phyloP scores from a whole-genome alignment of 37 sponge, comb jelly and placozoan genomes.

The Spongilla lacustris region DNA sequence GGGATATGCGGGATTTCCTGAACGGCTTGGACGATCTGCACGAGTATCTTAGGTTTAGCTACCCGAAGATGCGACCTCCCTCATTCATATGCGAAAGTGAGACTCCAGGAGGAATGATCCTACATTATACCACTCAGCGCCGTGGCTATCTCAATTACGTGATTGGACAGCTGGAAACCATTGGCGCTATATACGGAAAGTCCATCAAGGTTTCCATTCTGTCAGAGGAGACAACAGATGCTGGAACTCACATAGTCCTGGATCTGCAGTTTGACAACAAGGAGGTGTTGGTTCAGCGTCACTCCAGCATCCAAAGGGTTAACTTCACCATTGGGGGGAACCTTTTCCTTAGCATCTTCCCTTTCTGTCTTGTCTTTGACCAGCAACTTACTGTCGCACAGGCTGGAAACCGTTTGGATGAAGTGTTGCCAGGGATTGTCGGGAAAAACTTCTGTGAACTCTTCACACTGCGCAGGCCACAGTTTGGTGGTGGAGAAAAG shows the following conservation, averaged over 20 bases:
- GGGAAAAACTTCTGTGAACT: neutral
- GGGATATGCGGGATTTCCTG: slow-evolving; percentile 66
- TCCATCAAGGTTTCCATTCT: slow-evolving; percentile 16
- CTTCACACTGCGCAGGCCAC: slow-evolving; percentile 37
- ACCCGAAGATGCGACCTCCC: slow-evolving; percentile 71
- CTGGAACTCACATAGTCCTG: slow-evolving; percentile 37
- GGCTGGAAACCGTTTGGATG: slow-evolving; percentile 37
- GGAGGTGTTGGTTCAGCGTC: slow-evolving; percentile 10
- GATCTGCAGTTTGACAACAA: slow-evolving; percentile 54
- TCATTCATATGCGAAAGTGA: slow-evolving; percentile 61
- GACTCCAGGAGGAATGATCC: slow-evolving; percentile 40
- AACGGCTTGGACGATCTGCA: slow-evolving; percentile 69
- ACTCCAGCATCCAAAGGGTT: neutral
- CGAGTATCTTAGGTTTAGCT: slow-evolving; percentile 67
- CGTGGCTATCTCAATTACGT: slow-evolving; percentile 52
- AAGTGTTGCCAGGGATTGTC: slow-evolving; percentile 35
- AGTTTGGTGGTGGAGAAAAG: neutral
- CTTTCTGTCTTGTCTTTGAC: slow-evolving; percentile 66
- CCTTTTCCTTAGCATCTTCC: slow-evolving; percentile 55
- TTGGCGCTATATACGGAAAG: slow-evolving; percentile 60
- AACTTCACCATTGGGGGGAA: slow-evolving; percentile 15
- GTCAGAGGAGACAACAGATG: slow-evolving; percentile 8
- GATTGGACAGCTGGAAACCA: slow-evolving; percentile 59
- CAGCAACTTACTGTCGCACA: slow-evolving; percentile 21
- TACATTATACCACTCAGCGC: slow-evolving; percentile 64